Conservation (phyloP, 1,140 invertebrate species). For the Mesaphorura yosii region DNA sequence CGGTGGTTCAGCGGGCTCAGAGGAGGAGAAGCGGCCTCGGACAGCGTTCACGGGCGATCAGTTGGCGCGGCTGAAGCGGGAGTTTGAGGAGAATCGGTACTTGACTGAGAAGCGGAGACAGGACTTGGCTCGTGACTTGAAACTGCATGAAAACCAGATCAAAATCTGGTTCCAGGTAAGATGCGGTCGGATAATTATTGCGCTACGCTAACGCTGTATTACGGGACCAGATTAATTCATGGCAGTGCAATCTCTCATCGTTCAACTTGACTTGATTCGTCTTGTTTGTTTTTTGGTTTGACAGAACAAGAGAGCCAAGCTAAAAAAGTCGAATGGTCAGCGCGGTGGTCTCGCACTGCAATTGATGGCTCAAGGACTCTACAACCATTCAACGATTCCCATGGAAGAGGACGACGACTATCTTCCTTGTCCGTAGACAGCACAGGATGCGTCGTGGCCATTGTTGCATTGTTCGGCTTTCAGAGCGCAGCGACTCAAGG, state of each 20-base stretch:
- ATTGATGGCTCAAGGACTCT: slow-evolving; percentile 49
- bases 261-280: background rate
- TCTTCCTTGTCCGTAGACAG: background rate
- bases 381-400: slow-evolving; percentile 45
- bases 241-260: too few species aligned
- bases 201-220: background rate
- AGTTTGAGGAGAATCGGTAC: slow-evolving; percentile 92
- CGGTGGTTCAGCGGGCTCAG: slow-evolving; percentile 8
- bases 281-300: slow-evolving; percentile 6
- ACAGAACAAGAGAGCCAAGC: slow-evolving; percentile 55
- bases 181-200: background rate
- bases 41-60: slow-evolving; percentile 96
- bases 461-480: too few species aligned
- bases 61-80: slow-evolving; percentile 76
- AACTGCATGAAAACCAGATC: slow-evolving; percentile 96
- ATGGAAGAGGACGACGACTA: slow-evolving; percentile 35
- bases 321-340: slow-evolving; percentile 48
- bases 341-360: slow-evolving; percentile 44
- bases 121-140: slow-evolving; percentile 78
- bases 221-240: background rate
- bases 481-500: background rate
- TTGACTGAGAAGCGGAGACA: slow-evolving; percentile 85
- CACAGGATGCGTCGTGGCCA: too few species aligned
- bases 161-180: slow-evolving; percentile 45
- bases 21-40: slow-evolving; percentile 87